Conservation (phyloP, 2,888 invertebrate species). For the Endomychus coccineus region DNA sequence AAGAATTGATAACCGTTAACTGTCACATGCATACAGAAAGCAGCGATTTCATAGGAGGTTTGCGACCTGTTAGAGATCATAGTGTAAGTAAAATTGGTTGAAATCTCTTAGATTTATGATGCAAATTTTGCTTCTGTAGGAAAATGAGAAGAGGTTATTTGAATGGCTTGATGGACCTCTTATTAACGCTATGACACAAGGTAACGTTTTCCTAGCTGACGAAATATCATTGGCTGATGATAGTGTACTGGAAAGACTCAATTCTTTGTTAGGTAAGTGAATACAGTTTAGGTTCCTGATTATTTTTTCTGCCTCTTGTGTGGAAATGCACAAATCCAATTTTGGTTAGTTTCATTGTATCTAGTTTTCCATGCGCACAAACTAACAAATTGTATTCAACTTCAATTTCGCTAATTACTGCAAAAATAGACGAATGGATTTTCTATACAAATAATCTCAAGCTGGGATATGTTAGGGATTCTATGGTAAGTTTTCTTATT, state of each 20-base stretch:
- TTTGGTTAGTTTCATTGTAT: too few species aligned
- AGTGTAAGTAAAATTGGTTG: slow-evolving; percentile 32
- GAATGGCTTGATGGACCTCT: slow-evolving; percentile 98
- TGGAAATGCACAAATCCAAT: too few species aligned
- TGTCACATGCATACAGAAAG: slow-evolving; percentile 99
- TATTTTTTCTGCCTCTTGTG: too few species aligned
- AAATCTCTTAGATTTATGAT: background rate
- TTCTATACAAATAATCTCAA: too few species aligned
- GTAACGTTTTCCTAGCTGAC: slow-evolving; percentile 87
- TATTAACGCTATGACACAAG: slow-evolving; percentile 81
- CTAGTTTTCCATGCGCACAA: too few species aligned
- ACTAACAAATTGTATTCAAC: too few species aligned
- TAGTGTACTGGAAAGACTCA: slow-evolving; percentile 93
- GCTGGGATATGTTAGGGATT: too few species aligned
- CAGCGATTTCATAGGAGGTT: slow-evolving; percentile 92
- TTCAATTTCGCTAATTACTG: too few species aligned
- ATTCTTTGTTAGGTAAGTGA: slow-evolving; percentile 70
- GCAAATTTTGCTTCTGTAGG: slow-evolving; percentile 7
- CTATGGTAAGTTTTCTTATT: too few species aligned
- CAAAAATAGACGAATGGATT: too few species aligned
- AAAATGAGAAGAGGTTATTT: slow-evolving; percentile 57
- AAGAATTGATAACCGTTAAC: slow-evolving; percentile 74
- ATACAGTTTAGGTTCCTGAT: too few species aligned
- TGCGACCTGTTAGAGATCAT: slow-evolving; percentile 74
- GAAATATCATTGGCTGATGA: slow-evolving; percentile 99